These are phyloP conservation scores for Eristalis intricaria DNA, from an alignment of 2,888 invertebrate species.

Conservation along the genomic window DNA sequence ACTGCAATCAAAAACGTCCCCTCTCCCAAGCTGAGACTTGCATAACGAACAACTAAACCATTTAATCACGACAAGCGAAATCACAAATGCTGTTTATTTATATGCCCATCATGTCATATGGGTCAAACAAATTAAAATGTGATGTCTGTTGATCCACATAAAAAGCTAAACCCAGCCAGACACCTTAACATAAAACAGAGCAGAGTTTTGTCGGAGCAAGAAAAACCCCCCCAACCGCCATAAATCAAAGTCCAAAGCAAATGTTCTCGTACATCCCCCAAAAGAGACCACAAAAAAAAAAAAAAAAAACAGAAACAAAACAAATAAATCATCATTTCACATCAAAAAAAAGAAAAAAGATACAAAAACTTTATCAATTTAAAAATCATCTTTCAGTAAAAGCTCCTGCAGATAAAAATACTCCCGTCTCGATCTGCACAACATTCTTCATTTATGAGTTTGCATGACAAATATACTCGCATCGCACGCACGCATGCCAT, in stretches of 20 bases:
- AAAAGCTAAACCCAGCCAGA: neutral
- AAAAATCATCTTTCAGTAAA: neutral
- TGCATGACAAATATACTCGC: slow-evolving; percentile 51
- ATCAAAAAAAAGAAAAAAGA: neutral
- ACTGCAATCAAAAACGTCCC: too few relatives aligned
- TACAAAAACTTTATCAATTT: neutral
- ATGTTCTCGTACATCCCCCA: neutral
- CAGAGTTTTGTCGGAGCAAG: neutral
- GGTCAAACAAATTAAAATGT: neutral
- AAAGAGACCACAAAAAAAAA: neutral
- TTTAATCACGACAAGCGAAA: neutral
- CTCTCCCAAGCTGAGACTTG: neutral
- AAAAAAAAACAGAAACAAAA: neutral
- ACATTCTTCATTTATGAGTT: slow-evolving; percentile 52
- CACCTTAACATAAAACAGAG: neutral
- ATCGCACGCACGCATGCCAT: slow-evolving; percentile 4
- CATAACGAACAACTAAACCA: neutral
- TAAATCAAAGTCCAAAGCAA: slow-evolving; percentile 6
- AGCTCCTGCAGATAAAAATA: slow-evolving; percentile 16
- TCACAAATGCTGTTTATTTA: neutral
- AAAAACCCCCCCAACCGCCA: neutral
- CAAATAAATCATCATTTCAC: neutral
- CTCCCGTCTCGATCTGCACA: slow-evolving; percentile 6
- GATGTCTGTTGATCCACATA: neutral
- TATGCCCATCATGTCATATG: neutral